phyloP scores from a whole-genome alignment of 2,797 vertebrate species.

The Argya squamiceps region DNA sequence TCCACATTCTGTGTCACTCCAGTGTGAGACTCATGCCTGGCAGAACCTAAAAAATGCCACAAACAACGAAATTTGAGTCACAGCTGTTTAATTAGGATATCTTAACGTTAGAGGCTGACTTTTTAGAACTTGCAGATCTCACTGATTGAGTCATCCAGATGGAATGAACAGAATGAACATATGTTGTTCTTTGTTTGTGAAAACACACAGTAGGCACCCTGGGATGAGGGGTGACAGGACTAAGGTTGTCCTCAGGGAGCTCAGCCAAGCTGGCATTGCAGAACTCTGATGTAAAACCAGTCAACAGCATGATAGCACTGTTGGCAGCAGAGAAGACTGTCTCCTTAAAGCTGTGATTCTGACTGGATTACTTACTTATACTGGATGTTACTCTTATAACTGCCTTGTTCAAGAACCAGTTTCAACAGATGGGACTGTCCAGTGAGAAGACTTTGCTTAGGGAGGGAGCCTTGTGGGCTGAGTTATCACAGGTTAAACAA shows the following conservation, averaged over 20 bases:
- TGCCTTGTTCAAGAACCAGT: not conserved
- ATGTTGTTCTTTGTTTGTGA: constrained; percentile 60
- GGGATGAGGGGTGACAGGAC: constrained; percentile 9
- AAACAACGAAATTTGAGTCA: not conserved
- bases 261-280: not conserved
- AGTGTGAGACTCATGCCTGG: not conserved
- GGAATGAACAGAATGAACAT: constrained; percentile 41
- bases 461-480: not conserved
- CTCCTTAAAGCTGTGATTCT: not conserved
- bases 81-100: constrained; percentile 49
- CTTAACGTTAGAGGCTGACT: constrained; percentile 15
- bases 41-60: not conserved
- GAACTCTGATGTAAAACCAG: not conserved
- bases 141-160: constrained; percentile 54
- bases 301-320: not conserved
- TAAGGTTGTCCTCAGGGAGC: constrained; percentile 29
- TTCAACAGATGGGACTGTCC: not conserved
- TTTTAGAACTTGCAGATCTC: constrained; percentile 48
- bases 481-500: not conserved
- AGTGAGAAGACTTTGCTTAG: not conserved
- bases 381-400: not conserved
- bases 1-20: not conserved
- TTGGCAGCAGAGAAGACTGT: not conserved
- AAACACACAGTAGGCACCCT: not conserved
- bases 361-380: not conserved